Percentiles rank a stretch among this genome's conserved stretches.
Evolutionary conservation across 2,888 invertebrate species (phyloP).

Genomic region (Augochlorella aurata): DNA sequence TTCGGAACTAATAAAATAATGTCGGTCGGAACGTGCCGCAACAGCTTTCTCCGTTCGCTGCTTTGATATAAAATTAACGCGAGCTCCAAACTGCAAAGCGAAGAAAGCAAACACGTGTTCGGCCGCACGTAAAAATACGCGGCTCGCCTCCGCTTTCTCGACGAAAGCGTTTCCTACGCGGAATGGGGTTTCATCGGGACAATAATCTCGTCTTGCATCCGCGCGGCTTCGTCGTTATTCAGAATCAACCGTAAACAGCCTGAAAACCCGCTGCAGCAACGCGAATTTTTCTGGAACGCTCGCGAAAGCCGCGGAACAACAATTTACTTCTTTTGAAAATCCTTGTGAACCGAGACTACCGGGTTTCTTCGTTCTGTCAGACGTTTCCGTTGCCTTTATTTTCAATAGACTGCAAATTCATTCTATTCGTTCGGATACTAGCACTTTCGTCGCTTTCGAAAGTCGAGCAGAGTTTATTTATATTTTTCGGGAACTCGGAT

Average conservation of each 20-base stretch:
- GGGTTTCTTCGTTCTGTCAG: no score
- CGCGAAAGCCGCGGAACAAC: not conserved
- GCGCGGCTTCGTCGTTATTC: not conserved
- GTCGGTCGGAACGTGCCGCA: conserved; percentile 26
- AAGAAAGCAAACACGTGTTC: conserved; percentile 32
- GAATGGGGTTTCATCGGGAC: not conserved
- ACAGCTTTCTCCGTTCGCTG: conserved; percentile 50
- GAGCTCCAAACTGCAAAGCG: conserved; percentile 33
- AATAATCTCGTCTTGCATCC: not conserved
- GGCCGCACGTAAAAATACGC: conserved; percentile 24
- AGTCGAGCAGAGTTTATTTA: not conserved
- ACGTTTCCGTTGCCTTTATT: no score
- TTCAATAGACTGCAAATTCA: no score
- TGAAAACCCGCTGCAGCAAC: not conserved
- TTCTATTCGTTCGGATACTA: not conserved
- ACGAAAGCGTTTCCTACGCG: conserved; percentile 9
- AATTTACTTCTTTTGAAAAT: not conserved
- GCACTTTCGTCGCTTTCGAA: not conserved
- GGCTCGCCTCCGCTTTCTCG: conserved; percentile 38
- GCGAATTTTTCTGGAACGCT: not conserved
- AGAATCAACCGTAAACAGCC: not conserved
- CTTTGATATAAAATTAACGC: conserved; percentile 42
- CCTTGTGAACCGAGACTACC: no score
- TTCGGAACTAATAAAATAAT: conserved; percentile 33
- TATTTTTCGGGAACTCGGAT: not conserved